Evolutionary conservation across 2,888 invertebrate species (phyloP).

Genomic region (Pterostichus niger): DNA sequence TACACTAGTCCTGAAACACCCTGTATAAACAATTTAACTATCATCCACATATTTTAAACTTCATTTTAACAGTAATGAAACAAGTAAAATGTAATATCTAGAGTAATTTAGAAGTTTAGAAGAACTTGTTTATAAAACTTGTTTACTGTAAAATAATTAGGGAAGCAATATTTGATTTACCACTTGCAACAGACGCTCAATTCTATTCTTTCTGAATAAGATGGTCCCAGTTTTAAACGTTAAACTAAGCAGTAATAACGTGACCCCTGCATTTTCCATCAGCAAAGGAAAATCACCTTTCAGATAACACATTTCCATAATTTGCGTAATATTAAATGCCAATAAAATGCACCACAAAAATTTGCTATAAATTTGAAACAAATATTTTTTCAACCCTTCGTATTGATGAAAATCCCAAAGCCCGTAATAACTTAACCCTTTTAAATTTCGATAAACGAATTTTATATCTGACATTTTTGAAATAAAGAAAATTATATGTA

Average conservation of each 20-base stretch:
- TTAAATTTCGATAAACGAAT: constrained; percentile 23
- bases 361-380: constrained; percentile 32
- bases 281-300: constrained; percentile 13
- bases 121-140: too few species aligned
- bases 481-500: too few species aligned
- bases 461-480: constrained; percentile 4
- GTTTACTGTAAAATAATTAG: too few species aligned
- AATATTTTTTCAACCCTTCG: background rate
- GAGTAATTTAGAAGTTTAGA: too few species aligned
- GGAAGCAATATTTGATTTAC: background rate
- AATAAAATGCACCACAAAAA: constrained; percentile 2
- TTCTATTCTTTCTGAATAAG: constrained; percentile 12
- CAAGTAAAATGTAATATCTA: too few species aligned
- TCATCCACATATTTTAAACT: too few species aligned
- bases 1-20: too few species aligned
- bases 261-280: constrained; percentile 33
- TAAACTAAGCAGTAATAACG: background rate
- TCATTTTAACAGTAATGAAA: too few species aligned
- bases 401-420: constrained; percentile 41
- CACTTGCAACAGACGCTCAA: constrained; percentile 8
- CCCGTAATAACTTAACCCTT: constrained; percentile 9
- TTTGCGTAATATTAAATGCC: constrained; percentile 6
- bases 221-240: constrained; percentile 17
- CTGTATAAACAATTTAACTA: too few species aligned
- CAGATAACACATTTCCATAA: constrained; percentile 29